These are phyloP conservation scores for Ectropis crepuscularia DNA, from an alignment of 2,888 invertebrate genomes.

Conservation along the genomic window DNA sequence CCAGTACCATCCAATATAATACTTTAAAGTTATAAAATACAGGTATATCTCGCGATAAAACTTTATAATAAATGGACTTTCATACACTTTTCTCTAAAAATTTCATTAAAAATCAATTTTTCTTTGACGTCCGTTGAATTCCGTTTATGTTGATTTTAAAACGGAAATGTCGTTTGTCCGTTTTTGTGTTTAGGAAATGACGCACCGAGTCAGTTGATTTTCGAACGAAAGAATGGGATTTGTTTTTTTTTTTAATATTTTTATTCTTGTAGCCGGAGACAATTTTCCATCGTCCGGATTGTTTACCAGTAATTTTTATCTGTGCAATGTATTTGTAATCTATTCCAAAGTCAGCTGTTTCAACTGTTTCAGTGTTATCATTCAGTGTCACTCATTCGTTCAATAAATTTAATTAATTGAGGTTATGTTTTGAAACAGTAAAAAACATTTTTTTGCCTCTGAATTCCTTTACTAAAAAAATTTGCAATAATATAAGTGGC, in stretches of 20 bases:
- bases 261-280: background rate
- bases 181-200: slow-evolving; percentile 14
- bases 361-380: too few species aligned
- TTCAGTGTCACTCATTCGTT: too few species aligned
- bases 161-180: slow-evolving; percentile 16
- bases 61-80: slow-evolving; percentile 42
- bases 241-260: background rate
- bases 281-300: background rate
- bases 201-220: background rate
- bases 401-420: background rate
- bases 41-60: slow-evolving; percentile 22
- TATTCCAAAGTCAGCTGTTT: background rate
- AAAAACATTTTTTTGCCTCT: background rate
- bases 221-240: slow-evolving; percentile 1
- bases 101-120: slow-evolving; percentile 50
- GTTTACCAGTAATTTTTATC: too few species aligned
- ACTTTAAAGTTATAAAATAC: slow-evolving; percentile 13
- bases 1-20: background rate
- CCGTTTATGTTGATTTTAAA: slow-evolving; percentile 46
- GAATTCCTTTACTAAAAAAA: background rate
- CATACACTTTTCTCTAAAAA: slow-evolving; percentile 52
- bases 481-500: background rate
- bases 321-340: too few species aligned
- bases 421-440: background rate
- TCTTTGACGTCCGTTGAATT: slow-evolving; percentile 54